Conservation (phyloP, 2,797 vertebrate species). For the Trachops cirrhosus region DNA sequence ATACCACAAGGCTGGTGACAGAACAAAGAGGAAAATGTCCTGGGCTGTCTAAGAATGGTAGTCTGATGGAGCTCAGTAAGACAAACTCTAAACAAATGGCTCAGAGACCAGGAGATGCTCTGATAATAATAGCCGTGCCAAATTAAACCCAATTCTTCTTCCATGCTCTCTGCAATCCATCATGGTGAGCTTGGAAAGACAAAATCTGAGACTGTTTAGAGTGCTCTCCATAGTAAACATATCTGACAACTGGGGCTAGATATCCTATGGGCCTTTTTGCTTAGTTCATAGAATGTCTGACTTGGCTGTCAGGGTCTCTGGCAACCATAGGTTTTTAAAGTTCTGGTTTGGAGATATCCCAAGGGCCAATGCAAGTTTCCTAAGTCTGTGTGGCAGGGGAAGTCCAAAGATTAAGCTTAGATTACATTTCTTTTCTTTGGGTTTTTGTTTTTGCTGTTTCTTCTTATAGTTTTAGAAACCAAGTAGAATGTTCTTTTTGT, state of each 20-base stretch:
- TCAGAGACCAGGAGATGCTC: neutral
- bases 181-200: slow-evolving; percentile 40
- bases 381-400: neutral
- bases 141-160: slow-evolving; percentile 25
- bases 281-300: slow-evolving; percentile 31
- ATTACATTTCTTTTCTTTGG: neutral
- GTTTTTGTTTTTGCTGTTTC: slow-evolving; percentile 18
- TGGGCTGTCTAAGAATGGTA: neutral
- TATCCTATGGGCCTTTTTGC: neutral
- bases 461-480: slow-evolving; percentile 5
- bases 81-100: slow-evolving; percentile 41
- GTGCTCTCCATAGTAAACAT: neutral
- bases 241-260: neutral
- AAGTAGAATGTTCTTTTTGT: neutral
- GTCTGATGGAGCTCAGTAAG: slow-evolving; percentile 11
- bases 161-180: neutral
- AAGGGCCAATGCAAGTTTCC: neutral
- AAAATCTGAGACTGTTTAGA: neutral
- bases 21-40: neutral
- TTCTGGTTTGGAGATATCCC: slow-evolving; percentile 21
- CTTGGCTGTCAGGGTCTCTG: slow-evolving; percentile 38
- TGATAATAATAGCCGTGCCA: slow-evolving; percentile 52
- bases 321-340: neutral
- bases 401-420: slow-evolving; percentile 35
- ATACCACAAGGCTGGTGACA: neutral